A percentile compares a stretch with the other conserved stretches of the same genome.
phyloP scores from a whole-genome alignment of 2,888 invertebrate genomes.

The Mesochorus sp. region DNA sequence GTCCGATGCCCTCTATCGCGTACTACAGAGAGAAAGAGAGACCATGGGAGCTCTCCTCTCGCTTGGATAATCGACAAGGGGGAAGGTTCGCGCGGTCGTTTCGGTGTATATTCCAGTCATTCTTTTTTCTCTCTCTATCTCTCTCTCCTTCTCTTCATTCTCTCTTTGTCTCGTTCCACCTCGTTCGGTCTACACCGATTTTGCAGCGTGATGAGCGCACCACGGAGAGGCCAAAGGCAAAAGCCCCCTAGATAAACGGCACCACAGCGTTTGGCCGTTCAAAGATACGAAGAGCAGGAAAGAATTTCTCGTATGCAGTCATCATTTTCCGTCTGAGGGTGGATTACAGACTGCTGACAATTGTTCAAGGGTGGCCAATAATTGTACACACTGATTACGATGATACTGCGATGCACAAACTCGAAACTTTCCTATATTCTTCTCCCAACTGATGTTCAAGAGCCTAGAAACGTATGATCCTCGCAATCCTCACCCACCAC shows the following conservation, averaged over 20 bases:
- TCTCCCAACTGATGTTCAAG: not conserved
- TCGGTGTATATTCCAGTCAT: conserved; percentile 33
- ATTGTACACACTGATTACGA: not conserved
- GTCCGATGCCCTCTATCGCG: conserved; percentile 28
- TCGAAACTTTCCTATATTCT: conserved; percentile 7
- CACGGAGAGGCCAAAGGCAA: conserved; percentile 8
- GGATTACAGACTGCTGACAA: not conserved
- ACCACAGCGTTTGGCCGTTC: not conserved
- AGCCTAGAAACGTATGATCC: conserved; percentile 42
- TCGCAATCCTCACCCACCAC: conserved; percentile 41
- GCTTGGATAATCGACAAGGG: conserved; percentile 47
- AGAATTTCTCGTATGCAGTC: not conserved
- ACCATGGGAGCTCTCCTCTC: conserved; percentile 5
- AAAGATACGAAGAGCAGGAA: not conserved
- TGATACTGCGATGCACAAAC: not conserved
- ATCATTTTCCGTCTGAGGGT: not conserved
- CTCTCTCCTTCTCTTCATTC: conserved; percentile 3
- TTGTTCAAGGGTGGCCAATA: not conserved
- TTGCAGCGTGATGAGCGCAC: conserved; percentile 9
- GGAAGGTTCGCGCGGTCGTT: conserved; percentile 47
- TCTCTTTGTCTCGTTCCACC: conserved; percentile 28
- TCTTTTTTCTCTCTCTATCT: conserved; percentile 2
- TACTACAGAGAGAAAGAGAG: not conserved
- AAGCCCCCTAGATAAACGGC: not conserved
- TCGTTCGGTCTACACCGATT: conserved; percentile 5